A percentile compares a stretch with the other conserved stretches of the same genome.
phyloP scores from a whole-genome alignment of 2,888 invertebrate species.

The Andrena haemorrhoa region DNA sequence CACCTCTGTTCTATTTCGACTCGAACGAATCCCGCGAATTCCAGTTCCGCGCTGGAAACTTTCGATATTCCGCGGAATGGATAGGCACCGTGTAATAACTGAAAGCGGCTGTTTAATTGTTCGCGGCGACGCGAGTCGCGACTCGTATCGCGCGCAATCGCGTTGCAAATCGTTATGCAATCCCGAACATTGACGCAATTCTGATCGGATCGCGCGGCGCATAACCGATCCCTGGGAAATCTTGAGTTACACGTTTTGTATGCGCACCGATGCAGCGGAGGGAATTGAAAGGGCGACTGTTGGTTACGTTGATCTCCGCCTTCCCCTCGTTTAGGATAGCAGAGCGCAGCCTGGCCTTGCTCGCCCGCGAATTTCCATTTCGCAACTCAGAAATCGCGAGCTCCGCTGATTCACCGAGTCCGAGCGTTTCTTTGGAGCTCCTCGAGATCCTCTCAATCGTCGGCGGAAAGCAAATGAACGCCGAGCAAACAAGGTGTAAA shows the following conservation, averaged over 20 bases:
- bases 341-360: slow-evolving; percentile 52
- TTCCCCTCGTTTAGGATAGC: slow-evolving; percentile 53
- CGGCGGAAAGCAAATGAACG: not conserved
- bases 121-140: slow-evolving; percentile 6
- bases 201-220: slow-evolving; percentile 73
- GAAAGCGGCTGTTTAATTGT: slow-evolving; percentile 4
- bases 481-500: not conserved
- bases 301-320: slow-evolving; percentile 56
- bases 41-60: too few relatives aligned
- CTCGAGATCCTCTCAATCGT: too few relatives aligned
- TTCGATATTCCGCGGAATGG: not conserved
- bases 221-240: slow-evolving; percentile 75
- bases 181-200: slow-evolving; percentile 76
- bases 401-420: not conserved
- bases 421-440: not conserved
- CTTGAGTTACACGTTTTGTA: slow-evolving; percentile 68
- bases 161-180: slow-evolving; percentile 74
- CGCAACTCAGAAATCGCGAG: slow-evolving; percentile 16
- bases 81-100: not conserved
- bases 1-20: too few relatives aligned
- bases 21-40: too few relatives aligned
- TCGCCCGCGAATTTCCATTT: slow-evolving; percentile 52
- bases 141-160: slow-evolving; percentile 30
- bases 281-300: slow-evolving; percentile 60
- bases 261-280: slow-evolving; percentile 34